Percentiles rank a stretch among this genome's conserved stretches.
These are phyloP conservation scores for Lissocephala sabroskyi DNA, from an alignment of 2,888 invertebrate species.

Conservation along the genomic window DNA sequence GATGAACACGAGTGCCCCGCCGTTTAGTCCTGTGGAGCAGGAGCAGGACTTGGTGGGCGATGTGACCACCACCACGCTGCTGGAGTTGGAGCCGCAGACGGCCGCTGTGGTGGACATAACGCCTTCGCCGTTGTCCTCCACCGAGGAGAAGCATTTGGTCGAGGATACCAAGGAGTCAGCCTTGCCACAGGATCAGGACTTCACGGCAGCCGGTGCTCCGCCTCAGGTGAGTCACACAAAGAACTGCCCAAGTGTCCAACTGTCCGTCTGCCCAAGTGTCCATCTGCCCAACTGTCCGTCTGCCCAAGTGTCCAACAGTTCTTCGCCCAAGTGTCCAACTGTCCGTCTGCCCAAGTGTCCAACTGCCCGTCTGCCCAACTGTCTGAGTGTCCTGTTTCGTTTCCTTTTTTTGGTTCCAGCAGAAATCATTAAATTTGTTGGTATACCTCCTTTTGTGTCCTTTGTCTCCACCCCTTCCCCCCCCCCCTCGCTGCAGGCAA, in stretches of 20 bases:
- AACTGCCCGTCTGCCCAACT: too few species aligned
- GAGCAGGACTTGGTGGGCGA: conserved; percentile 4
- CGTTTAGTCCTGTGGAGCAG: conserved; percentile 24
- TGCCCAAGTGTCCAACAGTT: too few species aligned
- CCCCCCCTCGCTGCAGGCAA: too few species aligned
- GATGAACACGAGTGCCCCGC: conserved; percentile 40
- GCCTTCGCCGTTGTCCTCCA: conserved; percentile 45
- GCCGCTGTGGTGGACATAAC: conserved; percentile 44
- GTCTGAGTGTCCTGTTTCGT: conserved; percentile 17
- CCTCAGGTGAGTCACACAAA: conserved; percentile 40
- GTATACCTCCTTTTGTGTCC: conserved; percentile 51
- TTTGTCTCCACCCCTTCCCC: conserved; percentile 33
- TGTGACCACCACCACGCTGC: conserved; percentile 12
- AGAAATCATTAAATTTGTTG: conserved; percentile 66
- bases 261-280: too few species aligned
- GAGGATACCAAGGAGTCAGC: conserved; percentile 66
- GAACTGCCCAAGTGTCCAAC: not conserved
- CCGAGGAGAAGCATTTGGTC: conserved; percentile 62
- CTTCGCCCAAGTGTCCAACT: too few species aligned
- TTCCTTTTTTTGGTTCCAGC: conserved; percentile 17
- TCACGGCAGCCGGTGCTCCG: conserved; percentile 42
- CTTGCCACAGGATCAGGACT: conserved; percentile 3
- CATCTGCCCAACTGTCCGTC: too few species aligned
- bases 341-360: too few species aligned
- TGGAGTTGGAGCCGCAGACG: conserved; percentile 31